Conservation (phyloP, 2,797 vertebrate species). For the Channa striata region DNA sequence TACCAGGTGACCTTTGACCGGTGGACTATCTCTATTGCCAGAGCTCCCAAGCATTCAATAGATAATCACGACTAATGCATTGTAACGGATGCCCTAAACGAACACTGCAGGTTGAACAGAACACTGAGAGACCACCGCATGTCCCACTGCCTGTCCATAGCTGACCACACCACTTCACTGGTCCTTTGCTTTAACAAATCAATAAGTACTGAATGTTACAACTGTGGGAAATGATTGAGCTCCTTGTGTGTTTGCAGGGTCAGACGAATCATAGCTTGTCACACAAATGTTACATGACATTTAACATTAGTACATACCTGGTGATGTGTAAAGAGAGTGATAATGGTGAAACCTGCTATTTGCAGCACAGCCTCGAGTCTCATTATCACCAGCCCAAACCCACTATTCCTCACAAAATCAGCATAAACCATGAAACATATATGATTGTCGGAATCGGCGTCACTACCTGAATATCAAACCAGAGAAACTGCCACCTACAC, state of each 20-base stretch:
- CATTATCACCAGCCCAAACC: conserved; percentile 38
- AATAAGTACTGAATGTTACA: background rate
- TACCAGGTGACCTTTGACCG: conserved; percentile 34
- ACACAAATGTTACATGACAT: conserved; percentile 47
- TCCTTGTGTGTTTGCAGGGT: conserved; percentile 13
- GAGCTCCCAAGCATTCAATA: conserved; percentile 24
- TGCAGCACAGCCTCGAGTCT: conserved; percentile 51
- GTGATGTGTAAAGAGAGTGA: conserved; percentile 34
- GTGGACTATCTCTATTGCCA: conserved; percentile 26
- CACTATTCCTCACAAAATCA: conserved; percentile 48
- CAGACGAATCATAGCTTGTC: conserved; percentile 23
- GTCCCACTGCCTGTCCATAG: background rate
- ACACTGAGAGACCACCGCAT: background rate
- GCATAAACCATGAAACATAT: conserved; percentile 62
- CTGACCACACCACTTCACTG: background rate
- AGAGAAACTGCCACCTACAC: conserved; percentile 36
- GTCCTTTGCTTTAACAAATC: conserved; percentile 7
- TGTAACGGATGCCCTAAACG: conserved; percentile 1
- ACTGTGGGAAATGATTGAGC: conserved; percentile 11
- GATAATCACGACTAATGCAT: conserved; percentile 7
- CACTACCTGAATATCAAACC: conserved; percentile 63
- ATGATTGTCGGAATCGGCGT: conserved; percentile 83
- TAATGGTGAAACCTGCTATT: conserved; percentile 31
- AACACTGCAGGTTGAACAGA: conserved; percentile 24
- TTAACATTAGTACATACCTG: conserved; percentile 40